A percentile compares a stretch with the other conserved stretches of the same genome.
Evolutionary conservation across 2,113 vertebrate genomes (phyloP).

Genomic region (Lepus americanus): DNA sequence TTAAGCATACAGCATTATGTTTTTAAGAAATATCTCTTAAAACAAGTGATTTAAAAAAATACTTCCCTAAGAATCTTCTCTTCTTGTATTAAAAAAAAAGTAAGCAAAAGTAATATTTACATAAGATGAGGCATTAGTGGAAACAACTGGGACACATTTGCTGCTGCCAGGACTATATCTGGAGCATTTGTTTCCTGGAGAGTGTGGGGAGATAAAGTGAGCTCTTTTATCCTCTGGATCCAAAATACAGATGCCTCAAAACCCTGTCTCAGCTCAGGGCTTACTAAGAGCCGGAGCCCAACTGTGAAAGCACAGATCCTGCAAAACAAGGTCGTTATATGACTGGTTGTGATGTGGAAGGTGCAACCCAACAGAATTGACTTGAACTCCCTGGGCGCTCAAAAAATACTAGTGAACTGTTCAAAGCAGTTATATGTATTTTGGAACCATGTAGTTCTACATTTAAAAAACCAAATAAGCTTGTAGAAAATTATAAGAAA

Average conservation of each 20-base stretch:
- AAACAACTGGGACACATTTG: constrained; percentile 80
- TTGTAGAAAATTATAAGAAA: constrained; percentile 23
- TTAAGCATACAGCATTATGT: background rate
- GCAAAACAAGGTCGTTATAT: background rate
- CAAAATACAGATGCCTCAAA: constrained; percentile 36
- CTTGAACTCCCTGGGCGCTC: background rate
- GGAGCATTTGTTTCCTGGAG: constrained; percentile 80
- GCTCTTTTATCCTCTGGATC: constrained; percentile 42
- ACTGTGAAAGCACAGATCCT: background rate
- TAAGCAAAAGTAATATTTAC: constrained; percentile 64
- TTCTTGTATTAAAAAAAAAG: background rate
- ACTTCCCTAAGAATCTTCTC: background rate
- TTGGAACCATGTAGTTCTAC: constrained; percentile 15
- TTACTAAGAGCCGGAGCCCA: background rate
- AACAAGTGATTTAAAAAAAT: constrained; percentile 12
- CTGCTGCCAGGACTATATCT: constrained; percentile 61
- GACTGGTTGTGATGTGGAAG: background rate
- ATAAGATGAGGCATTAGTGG: constrained; percentile 52
- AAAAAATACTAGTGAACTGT: background rate
- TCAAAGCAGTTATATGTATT: background rate
- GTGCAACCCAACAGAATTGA: background rate
- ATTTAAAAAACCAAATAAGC: background rate
- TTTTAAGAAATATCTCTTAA: constrained; percentile 54
- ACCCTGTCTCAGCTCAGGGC: background rate
- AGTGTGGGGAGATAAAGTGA: constrained; percentile 73